phyloP scores from a whole-genome alignment of 2,888 invertebrate species.

The Cantharis nigra region DNA sequence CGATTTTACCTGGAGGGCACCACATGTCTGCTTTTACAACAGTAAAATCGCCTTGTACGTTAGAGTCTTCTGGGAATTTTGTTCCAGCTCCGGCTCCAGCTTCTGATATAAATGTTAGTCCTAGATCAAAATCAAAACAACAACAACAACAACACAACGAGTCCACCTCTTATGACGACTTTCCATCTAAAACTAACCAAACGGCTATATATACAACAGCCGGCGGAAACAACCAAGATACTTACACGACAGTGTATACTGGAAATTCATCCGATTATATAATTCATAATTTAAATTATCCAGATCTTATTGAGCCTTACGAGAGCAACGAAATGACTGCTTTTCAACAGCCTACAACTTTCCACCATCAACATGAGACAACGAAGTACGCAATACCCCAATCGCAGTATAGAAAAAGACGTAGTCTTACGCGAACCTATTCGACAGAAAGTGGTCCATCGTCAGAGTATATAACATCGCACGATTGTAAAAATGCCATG shows the following conservation, averaged over 20 bases:
- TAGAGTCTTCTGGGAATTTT: slow-evolving; percentile 58
- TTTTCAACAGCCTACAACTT: slow-evolving; percentile 60
- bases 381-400: slow-evolving; percentile 56
- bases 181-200: slow-evolving; percentile 59
- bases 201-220: slow-evolving; percentile 78
- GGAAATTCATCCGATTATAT: slow-evolving; percentile 64
- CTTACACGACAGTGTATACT: slow-evolving; percentile 76
- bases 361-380: slow-evolving; percentile 61
- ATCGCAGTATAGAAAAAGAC: slow-evolving; percentile 44
- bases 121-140: slow-evolving; percentile 56
- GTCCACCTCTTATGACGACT: slow-evolving; percentile 51
- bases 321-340: slow-evolving; percentile 56
- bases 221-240: slow-evolving; percentile 70
- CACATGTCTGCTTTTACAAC: slow-evolving; percentile 62
- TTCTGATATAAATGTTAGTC: slow-evolving; percentile 59
- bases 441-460: slow-evolving; percentile 57
- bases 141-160: slow-evolving; percentile 47
- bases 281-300: slow-evolving; percentile 67
- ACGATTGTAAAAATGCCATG: slow-evolving; percentile 69
- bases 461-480: slow-evolving; percentile 61
- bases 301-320: slow-evolving; percentile 69
- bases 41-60: slow-evolving; percentile 58
- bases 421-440: slow-evolving; percentile 61
- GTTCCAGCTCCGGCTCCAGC: slow-evolving; percentile 61
- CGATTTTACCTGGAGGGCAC: slow-evolving; percentile 56